These are phyloP conservation scores for Sebastes nivosus DNA, from an alignment of 2,797 vertebrate species.

Conservation along the genomic window DNA sequence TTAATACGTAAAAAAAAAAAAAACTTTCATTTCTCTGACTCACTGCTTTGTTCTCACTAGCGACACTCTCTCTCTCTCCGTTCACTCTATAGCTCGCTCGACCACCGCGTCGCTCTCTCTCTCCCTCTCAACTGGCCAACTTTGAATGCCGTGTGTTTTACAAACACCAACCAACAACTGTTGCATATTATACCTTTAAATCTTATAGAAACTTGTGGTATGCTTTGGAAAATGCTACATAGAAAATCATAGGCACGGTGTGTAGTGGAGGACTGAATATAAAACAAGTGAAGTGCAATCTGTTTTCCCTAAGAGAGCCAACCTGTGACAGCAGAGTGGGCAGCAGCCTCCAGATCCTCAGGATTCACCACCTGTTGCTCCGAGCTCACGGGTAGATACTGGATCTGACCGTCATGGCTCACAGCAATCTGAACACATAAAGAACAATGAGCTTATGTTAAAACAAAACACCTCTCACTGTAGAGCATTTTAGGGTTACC, in stretches of 20 bases:
- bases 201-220: not conserved
- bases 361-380: conserved; percentile 90
- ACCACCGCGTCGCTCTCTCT: no score
- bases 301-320: conserved; percentile 7
- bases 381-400: conserved; percentile 91
- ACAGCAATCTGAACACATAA: conserved; percentile 74
- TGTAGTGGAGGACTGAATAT: not conserved
- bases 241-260: not conserved
- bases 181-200: no score
- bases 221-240: not conserved
- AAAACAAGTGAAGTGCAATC: not conserved
- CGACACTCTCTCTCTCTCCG: no score
- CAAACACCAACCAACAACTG: no score
- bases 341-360: conserved; percentile 91
- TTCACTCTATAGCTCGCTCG: no score
- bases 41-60: no score
- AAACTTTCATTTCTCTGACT: no score
- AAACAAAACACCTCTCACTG: not conserved
- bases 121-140: no score
- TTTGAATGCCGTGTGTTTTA: no score
- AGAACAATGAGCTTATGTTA: not conserved
- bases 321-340: conserved; percentile 94
- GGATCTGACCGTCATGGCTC: conserved; percentile 88
- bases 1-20: no score
- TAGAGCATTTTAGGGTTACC: not conserved